Percentiles rank a stretch among this genome's conserved stretches.
Evolutionary conservation across 2,797 vertebrate genomes (phyloP).

Genomic region (Mallotus villosus): DNA sequence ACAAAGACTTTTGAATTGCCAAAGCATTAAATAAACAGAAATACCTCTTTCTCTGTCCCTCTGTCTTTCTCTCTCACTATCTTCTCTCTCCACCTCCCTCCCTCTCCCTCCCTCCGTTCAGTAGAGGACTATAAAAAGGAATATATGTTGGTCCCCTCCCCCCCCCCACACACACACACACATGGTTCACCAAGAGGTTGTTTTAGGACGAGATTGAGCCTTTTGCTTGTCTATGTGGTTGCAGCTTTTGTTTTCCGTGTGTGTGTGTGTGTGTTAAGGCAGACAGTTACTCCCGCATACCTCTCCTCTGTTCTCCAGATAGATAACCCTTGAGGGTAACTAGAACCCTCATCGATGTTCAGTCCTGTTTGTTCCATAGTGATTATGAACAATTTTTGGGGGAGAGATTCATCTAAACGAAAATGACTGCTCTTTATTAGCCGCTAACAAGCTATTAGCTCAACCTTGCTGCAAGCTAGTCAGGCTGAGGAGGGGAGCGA

Average conservation of each 20-base stretch:
- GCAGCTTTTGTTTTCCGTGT: too few relatives aligned
- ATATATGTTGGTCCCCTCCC: conserved; percentile 42
- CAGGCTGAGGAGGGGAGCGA: conserved; percentile 14
- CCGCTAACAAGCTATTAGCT: conserved; percentile 73
- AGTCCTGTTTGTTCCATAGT: conserved; percentile 44
- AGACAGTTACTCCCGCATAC: not conserved
- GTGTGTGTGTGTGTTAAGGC: conserved; percentile 10
- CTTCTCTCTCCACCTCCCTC: too few relatives aligned
- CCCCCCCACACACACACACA: too few relatives aligned
- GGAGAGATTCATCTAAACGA: conserved; percentile 66
- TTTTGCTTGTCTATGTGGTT: too few relatives aligned
- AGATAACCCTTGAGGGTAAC: not conserved
- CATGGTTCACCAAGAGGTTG: too few relatives aligned
- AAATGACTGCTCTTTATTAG: conserved; percentile 74
- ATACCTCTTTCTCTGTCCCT: too few relatives aligned
- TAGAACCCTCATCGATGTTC: not conserved
- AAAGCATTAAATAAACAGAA: too few relatives aligned
- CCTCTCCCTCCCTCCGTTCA: not conserved
- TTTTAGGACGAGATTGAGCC: too few relatives aligned
- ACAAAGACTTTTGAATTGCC: too few relatives aligned
- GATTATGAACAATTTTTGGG: conserved; percentile 60
- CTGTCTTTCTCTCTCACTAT: too few relatives aligned
- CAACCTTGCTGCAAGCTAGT: conserved; percentile 65
- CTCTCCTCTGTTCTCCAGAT: not conserved
- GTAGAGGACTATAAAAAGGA: conserved; percentile 55